A percentile compares a stretch with the other conserved stretches of the same genome.
phyloP scores from a whole-genome alignment of 2,888 invertebrate species.

The Lithophane ornitopus region DNA sequence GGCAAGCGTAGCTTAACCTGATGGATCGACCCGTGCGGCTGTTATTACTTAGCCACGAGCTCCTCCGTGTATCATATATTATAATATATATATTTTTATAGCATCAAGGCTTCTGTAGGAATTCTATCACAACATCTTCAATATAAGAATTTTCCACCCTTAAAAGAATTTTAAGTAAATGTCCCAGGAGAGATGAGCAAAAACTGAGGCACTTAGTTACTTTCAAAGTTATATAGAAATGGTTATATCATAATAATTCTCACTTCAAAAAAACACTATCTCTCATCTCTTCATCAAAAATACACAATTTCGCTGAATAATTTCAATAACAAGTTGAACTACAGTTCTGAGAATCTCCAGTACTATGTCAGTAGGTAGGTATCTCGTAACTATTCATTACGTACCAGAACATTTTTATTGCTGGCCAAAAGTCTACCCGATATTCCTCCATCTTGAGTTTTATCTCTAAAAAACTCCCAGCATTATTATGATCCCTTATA shows the following conservation, averaged over 20 bases:
- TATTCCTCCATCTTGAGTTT: background rate
- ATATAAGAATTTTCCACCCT: constrained; percentile 6
- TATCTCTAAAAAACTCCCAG: background rate
- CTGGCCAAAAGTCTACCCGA: background rate
- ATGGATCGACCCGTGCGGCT: too few species aligned
- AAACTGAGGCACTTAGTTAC: constrained; percentile 40
- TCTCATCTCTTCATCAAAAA: background rate
- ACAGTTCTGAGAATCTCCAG: background rate
- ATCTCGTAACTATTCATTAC: background rate
- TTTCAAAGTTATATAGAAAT: background rate
- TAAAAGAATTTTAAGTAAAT: constrained; percentile 31
- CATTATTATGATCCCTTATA: background rate
- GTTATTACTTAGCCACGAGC: too few species aligned
- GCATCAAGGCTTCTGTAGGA: background rate
- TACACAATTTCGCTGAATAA: background rate
- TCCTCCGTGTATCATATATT: background rate
- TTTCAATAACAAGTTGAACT: background rate
- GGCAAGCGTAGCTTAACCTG: too few species aligned
- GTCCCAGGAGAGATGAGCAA: constrained; percentile 26
- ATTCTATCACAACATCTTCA: background rate
- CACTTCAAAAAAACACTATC: background rate
- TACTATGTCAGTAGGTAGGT: background rate
- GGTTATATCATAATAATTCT: background rate
- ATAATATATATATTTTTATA: background rate
- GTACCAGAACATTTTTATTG: background rate